Percentiles rank a stretch among this genome's conserved stretches.
These are phyloP conservation scores for Eumeta japonica DNA, from an alignment of 1,140 invertebrate genomes.

Conservation along the genomic window DNA sequence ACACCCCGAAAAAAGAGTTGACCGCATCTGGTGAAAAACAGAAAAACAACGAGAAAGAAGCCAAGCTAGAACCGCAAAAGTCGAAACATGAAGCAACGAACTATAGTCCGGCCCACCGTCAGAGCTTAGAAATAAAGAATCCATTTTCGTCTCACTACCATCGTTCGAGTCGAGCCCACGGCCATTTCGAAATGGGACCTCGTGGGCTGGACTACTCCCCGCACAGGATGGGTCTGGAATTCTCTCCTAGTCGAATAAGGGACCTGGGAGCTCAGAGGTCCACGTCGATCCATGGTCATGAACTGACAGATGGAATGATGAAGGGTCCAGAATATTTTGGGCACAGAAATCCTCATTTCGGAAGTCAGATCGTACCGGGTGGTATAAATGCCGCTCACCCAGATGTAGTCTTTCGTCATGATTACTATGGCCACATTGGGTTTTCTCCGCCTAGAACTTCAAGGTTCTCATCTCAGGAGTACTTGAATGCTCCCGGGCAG, in stretches of 20 bases:
- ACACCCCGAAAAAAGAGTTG: constrained; percentile 11
- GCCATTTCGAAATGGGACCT: constrained; percentile 54
- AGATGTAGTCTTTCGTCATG: constrained; percentile 51
- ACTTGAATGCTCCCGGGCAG: constrained; percentile 44
- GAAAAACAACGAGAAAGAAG: constrained; percentile 29
- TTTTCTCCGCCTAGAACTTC: constrained; percentile 46
- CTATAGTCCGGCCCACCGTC: constrained; percentile 19
- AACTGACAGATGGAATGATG: constrained; percentile 42
- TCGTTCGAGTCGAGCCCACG: constrained; percentile 31
- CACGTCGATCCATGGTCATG: constrained; percentile 51
- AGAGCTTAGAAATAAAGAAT: constrained; percentile 40
- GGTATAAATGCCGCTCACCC: constrained; percentile 37
- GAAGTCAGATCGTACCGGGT: constrained; percentile 39
- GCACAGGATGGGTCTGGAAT: constrained; percentile 43
- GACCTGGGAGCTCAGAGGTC: constrained; percentile 48
- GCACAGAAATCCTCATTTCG: constrained; percentile 32
- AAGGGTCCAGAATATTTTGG: constrained; percentile 43
- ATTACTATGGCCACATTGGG: constrained; percentile 44
- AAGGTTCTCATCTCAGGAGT: constrained; percentile 54
- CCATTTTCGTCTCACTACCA: constrained; percentile 44
- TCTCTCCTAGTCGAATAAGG: constrained; percentile 33
- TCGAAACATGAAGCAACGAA: constrained; percentile 25
- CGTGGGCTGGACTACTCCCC: constrained; percentile 52
- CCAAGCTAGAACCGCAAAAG: constrained; percentile 16
- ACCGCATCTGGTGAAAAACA: too few relatives aligned